Evolutionary conservation across 2,113 vertebrate species (phyloP), one percentile per base, ranked within the genome.

Genomic region (Panurus biarmicus): DNA sequence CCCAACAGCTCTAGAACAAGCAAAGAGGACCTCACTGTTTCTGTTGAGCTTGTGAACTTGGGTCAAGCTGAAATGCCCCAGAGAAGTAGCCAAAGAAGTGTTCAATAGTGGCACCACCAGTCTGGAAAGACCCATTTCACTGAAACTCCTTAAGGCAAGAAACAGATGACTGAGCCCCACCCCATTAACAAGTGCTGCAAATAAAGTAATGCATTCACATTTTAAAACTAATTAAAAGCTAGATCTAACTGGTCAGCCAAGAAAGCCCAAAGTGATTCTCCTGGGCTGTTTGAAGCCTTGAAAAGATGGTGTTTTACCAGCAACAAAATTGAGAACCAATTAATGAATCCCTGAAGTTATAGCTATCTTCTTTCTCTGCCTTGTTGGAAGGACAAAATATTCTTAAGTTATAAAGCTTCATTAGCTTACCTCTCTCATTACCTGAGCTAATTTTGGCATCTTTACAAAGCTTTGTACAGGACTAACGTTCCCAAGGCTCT

Each of bases 101-200:
- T 20, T 62, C 0, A 0, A 28, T 1, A 57, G 40, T 4, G 5
- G 28, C 50, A 83, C 17, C 50, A 36, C 12, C n/a, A 20, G 24
- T 24, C 50, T 73, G 54, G 18, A n/a, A 87, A 85, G 44, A 85
- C 42, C 22, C 42, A 19, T 51, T 62, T 47, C 42, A 77, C 0
- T 14, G 56, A 44, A 79, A 61, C 24, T 33, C 28, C 33, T 19
- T 11, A n/a, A 16, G 42, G 42, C 54, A 66, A 80, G 58, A 73
- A 64, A 65, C 5, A 72, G 28, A 36, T 0, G 0, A 18, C 26
- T 16, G 35, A 86, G 61, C 65, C 54, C 28, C 47, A 69, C 10
- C 20, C 17, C 64, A 31, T 50, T 86, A 82, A 60, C 12, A 79
- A 69, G 31, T 40, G 24, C 40, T 85, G 82, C 36, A 79, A 79